A percentile compares a stretch with the other conserved stretches of the same genome.
Evolutionary conservation across 2,888 invertebrate genomes (phyloP).

Genomic region (Leptinotarsa tumamoca): DNA sequence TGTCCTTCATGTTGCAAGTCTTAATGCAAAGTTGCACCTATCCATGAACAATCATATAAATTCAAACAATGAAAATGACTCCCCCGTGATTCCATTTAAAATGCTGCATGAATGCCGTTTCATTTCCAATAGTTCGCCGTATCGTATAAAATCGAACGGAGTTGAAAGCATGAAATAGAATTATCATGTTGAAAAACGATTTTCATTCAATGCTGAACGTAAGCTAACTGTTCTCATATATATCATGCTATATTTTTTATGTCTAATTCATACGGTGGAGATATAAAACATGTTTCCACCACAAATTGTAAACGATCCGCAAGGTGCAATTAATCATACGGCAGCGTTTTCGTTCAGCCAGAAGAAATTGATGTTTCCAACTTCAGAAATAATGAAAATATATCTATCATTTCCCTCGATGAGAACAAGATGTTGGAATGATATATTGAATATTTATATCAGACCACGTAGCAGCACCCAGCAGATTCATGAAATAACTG

Average conservation of each 20-base stretch:
- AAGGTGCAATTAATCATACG: constrained; percentile 21
- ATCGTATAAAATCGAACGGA: neutral
- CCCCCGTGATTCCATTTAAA: neutral
- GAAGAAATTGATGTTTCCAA: constrained; percentile 23
- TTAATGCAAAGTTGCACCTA: too few relatives aligned
- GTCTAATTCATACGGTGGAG: constrained; percentile 2
- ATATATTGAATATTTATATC: neutral
- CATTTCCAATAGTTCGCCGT: too few relatives aligned
- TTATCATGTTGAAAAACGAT: neutral
- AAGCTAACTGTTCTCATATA: constrained; percentile 16
- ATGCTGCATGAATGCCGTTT: too few relatives aligned
- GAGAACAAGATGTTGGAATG: neutral
- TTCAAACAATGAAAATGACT: neutral
- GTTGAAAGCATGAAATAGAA: neutral
- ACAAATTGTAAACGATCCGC: neutral
- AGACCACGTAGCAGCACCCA: neutral
- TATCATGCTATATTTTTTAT: constrained; percentile 5
- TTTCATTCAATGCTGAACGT: neutral
- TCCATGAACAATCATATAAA: too few relatives aligned
- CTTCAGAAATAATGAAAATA: constrained; percentile 12
- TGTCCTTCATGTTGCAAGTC: too few relatives aligned
- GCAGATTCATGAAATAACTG: too few relatives aligned
- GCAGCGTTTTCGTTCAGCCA: constrained; percentile 7
- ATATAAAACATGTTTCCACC: constrained; percentile 21
- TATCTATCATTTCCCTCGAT: constrained; percentile 1